Evolutionary conservation across 2,113 vertebrate species (phyloP).

Genomic region (cattle (Bos taurus)): DNA sequence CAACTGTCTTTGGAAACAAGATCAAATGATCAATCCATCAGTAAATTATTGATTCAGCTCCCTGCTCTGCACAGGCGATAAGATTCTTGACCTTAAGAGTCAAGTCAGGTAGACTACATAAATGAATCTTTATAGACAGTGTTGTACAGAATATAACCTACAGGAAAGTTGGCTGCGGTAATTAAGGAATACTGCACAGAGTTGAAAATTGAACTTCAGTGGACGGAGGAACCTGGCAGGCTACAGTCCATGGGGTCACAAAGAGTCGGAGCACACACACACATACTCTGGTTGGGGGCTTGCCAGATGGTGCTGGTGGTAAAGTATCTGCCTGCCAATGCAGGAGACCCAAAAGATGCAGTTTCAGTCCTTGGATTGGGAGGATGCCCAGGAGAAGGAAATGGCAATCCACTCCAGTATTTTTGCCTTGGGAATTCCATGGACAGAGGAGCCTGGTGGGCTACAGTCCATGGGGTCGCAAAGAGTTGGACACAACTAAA

Average conservation of each 20-base stretch:
- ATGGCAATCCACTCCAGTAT: background rate
- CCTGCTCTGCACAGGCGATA: background rate
- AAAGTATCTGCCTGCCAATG: background rate
- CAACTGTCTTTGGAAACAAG: constrained; percentile 9
- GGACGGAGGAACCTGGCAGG: background rate
- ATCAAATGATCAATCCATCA: background rate
- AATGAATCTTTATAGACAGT: background rate
- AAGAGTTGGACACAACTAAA: background rate
- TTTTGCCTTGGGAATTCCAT: background rate
- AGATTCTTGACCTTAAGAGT: background rate
- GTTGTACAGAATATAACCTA: background rate
- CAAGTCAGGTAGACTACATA: background rate
- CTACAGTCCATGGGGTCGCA: background rate
- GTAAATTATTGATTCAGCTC: background rate
- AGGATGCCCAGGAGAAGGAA: background rate
- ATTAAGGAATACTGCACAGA: background rate
- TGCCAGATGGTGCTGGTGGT: background rate
- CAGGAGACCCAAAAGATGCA: background rate
- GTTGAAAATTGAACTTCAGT: background rate
- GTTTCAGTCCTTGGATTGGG: background rate
- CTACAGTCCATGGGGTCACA: background rate
- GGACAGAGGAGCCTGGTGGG: background rate
- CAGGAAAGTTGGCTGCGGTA: background rate
- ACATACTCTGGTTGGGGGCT: background rate
- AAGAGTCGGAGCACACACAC: background rate